These are phyloP conservation scores for Megaceryle maxima DNA, from an alignment of 2,113 vertebrate genomes.

Conservation along the genomic window DNA sequence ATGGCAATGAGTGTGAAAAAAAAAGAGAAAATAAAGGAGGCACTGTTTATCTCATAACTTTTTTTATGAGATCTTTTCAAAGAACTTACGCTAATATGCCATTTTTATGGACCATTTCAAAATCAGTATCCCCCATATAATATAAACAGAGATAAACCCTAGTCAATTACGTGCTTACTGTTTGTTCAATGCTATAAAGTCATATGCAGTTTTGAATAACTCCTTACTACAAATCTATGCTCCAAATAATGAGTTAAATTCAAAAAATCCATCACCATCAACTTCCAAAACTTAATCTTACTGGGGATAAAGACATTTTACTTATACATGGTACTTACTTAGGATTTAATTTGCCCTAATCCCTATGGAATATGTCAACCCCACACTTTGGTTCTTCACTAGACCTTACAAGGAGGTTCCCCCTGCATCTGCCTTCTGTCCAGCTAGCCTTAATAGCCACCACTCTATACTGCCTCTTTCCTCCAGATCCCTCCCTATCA, in stretches of 20 bases:
- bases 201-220: not conserved
- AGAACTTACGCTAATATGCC: not conserved
- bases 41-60: not conserved
- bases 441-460: not conserved
- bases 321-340: not conserved
- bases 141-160: not conserved
- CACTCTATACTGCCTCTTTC: not conserved
- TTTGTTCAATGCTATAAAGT: not conserved
- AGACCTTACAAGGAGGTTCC: not conserved
- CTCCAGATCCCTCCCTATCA: not conserved
- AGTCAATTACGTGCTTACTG: not conserved
- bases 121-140: not conserved
- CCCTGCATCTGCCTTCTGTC: not conserved
- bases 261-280: not conserved
- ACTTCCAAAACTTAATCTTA: not conserved
- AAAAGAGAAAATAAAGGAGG: not conserved
- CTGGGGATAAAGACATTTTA: not conserved
- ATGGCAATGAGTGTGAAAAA: not conserved
- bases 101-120: not conserved
- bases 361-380: not conserved
- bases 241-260: not conserved
- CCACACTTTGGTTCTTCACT: not conserved
- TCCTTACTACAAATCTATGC: not conserved
- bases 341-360: not conserved
- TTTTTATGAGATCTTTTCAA: not conserved